These are phyloP conservation scores for Pteronotus mesoamericanus DNA, from an alignment of 2,797 vertebrate genomes.

Conservation along the genomic window DNA sequence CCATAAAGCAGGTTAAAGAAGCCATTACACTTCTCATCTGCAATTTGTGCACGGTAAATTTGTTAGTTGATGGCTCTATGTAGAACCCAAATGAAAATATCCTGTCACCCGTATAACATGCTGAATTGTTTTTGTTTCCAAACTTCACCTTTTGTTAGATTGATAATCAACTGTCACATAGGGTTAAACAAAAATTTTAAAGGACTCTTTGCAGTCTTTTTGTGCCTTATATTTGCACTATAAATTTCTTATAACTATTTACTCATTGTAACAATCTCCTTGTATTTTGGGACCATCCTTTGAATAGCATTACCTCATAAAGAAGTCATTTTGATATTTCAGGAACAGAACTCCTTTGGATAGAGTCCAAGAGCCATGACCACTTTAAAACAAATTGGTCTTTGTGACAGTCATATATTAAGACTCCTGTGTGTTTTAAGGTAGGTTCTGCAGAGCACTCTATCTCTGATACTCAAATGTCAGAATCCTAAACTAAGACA, in stretches of 20 bases:
- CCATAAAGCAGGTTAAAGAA: slow-evolving; percentile 7
- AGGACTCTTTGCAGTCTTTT: not conserved
- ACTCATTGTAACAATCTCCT: not conserved
- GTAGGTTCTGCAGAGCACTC: not conserved
- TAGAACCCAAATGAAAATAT: not conserved
- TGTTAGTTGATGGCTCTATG: not conserved
- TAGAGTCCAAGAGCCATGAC: not conserved
- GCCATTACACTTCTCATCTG: not conserved
- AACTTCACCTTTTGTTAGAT: slow-evolving; percentile 6
- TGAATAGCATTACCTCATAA: not conserved
- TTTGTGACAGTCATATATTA: slow-evolving; percentile 37
- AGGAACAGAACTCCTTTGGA: not conserved
- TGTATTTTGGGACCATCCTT: not conserved
- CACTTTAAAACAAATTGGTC: slow-evolving; percentile 47
- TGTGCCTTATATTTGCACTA: not conserved
- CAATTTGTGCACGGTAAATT: not conserved
- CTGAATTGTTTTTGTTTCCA: not conserved
- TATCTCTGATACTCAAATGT: not conserved
- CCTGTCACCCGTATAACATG: not conserved
- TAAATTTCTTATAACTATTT: not conserved
- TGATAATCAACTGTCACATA: slow-evolving; percentile 5
- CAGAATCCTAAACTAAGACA: slow-evolving; percentile 15
- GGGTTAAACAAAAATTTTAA: not conserved
- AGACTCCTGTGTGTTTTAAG: not conserved
- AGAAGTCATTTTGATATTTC: slow-evolving; percentile 57